Conservation (phyloP, 2,888 invertebrate species). For the Himalopsyche japonica region DNA sequence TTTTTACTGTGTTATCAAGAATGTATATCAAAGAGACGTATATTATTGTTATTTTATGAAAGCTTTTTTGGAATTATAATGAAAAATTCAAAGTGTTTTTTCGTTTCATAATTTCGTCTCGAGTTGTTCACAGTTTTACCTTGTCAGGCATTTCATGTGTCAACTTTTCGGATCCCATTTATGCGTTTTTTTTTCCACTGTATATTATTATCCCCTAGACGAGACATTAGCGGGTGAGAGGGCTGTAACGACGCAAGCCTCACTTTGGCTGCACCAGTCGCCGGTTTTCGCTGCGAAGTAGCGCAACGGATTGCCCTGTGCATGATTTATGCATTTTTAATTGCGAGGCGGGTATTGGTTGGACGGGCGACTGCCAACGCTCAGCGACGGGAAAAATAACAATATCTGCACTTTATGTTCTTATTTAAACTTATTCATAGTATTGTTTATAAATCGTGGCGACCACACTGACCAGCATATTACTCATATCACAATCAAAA, state of each 20-base stretch:
- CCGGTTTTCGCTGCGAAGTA: neutral
- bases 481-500: no score
- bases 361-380: neutral
- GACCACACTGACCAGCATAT: no score
- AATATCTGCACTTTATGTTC: no score
- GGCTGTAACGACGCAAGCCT: neutral
- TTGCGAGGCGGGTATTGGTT: slow-evolving; percentile 42
- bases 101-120: neutral
- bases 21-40: no score
- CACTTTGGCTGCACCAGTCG: neutral
- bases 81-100: no score
- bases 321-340: slow-evolving; percentile 54
- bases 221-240: neutral
- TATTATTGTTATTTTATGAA: no score
- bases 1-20: no score
- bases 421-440: no score
- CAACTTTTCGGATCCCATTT: neutral
- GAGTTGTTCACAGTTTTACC: neutral
- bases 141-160: neutral
- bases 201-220: neutral
- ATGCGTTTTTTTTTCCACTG: neutral
- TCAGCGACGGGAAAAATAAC: neutral
- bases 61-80: no score
- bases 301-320: slow-evolving; percentile 9
- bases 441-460: no score